Evolutionary conservation across 2,888 invertebrate genomes (phyloP).

Genomic region (Heliconius aoede): DNA sequence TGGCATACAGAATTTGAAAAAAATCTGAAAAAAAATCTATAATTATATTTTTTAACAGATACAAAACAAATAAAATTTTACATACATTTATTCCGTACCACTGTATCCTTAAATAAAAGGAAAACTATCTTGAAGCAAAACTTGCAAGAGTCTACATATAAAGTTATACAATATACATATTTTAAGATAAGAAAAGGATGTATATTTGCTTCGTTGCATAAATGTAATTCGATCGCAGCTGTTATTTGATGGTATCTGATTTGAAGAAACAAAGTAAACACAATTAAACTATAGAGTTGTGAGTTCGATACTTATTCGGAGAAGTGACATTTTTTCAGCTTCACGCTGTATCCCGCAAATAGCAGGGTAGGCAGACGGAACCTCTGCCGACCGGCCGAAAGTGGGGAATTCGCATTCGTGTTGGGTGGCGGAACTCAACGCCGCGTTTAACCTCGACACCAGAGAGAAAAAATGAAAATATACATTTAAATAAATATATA

Average conservation of each 20-base stretch:
- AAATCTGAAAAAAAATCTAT: not conserved
- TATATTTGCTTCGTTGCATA: conserved; percentile 32
- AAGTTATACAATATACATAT: conserved; percentile 2
- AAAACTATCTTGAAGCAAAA: not conserved
- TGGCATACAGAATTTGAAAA: not conserved
- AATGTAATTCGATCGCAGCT: conserved; percentile 28
- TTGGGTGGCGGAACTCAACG: too few species aligned
- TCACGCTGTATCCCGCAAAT: too few species aligned
- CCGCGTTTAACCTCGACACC: too few species aligned
- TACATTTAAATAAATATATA: too few species aligned
- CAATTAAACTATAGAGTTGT: not conserved
- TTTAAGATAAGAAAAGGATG: conserved; percentile 30
- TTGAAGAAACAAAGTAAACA: not conserved
- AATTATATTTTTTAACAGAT: not conserved
- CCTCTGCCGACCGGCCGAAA: too few species aligned
- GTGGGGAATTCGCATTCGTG: too few species aligned
- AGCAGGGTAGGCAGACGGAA: too few species aligned
- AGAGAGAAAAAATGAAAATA: too few species aligned
- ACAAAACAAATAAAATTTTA: not conserved
- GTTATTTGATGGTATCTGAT: not conserved
- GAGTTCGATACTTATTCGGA: not conserved
- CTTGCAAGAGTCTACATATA: not conserved
- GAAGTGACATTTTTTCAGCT: not conserved
- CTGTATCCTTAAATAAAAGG: not conserved
- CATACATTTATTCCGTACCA: not conserved